These are phyloP conservation scores for Hormaphis cornu DNA, from an alignment of 1,140 invertebrate species.

Conservation along the genomic window DNA sequence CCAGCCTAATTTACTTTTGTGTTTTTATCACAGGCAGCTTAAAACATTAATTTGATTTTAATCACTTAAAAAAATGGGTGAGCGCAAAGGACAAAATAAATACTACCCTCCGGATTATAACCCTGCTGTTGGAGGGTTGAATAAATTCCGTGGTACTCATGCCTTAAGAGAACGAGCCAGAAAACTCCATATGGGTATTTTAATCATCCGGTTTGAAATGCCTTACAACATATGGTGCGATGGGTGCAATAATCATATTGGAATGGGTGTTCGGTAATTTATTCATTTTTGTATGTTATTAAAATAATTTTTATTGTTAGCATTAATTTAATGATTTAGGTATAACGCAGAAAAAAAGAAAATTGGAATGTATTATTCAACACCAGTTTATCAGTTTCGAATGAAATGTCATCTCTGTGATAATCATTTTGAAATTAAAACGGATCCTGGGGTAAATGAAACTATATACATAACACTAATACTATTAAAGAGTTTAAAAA, in stretches of 20 bases:
- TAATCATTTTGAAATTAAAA: slow-evolving; percentile 98
- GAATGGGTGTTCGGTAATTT: slow-evolving; percentile 82
- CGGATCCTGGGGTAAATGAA: slow-evolving; percentile 79
- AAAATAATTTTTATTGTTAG: not conserved
- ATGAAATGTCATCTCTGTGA: slow-evolving; percentile 99
- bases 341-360: slow-evolving; percentile 99
- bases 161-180: slow-evolving; percentile 87
- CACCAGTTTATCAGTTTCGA: slow-evolving; percentile 93
- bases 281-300: slow-evolving; percentile 1
- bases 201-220: slow-evolving; percentile 99
- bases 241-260: slow-evolving; percentile 95
- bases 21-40: not conserved
- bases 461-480: slow-evolving; percentile 37
- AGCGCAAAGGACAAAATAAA: slow-evolving; percentile 93
- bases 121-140: slow-evolving; percentile 81
- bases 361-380: slow-evolving; percentile 96
- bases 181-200: slow-evolving; percentile 90
- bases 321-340: slow-evolving; percentile 40
- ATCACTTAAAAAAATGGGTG: slow-evolving; percentile 60
- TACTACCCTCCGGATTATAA: slow-evolving; percentile 99
- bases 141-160: slow-evolving; percentile 90
- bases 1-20: too few species aligned
- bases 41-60: not conserved
- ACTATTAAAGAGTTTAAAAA: slow-evolving; percentile 36
- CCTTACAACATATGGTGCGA: slow-evolving; percentile 99